These are phyloP conservation scores for Cettia cetti DNA, from an alignment of 2,113 vertebrate species.

Conservation along the genomic window DNA sequence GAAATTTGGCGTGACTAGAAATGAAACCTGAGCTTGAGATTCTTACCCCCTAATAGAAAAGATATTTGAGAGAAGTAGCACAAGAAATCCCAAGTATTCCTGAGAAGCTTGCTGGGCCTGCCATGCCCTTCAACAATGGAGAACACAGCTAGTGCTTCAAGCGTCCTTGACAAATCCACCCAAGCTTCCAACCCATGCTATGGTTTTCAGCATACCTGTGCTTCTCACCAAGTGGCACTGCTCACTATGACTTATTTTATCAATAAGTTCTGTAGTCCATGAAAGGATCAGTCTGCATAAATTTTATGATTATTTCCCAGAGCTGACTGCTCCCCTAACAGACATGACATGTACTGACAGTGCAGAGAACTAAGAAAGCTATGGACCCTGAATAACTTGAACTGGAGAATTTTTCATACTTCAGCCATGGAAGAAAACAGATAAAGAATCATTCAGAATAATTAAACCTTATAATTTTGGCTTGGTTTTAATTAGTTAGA, in stretches of 20 bases:
- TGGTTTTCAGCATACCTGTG: background rate
- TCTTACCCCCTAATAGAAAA: background rate
- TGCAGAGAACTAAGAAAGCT: background rate
- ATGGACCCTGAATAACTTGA: background rate
- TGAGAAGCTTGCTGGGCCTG: background rate
- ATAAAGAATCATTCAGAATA: background rate
- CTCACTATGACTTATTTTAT: background rate
- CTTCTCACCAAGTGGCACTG: background rate
- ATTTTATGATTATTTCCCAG: background rate
- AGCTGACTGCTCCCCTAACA: background rate
- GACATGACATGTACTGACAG: background rate
- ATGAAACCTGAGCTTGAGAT: background rate
- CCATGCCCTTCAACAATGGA: background rate
- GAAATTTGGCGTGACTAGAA: background rate
- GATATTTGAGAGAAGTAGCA: background rate
- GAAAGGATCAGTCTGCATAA: background rate
- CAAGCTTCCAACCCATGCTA: background rate
- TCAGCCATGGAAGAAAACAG: background rate
- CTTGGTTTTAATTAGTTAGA: conserved; percentile 8
- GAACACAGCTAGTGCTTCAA: background rate
- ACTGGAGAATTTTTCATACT: background rate
- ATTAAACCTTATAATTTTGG: background rate
- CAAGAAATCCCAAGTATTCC: background rate
- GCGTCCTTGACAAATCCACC: background rate
- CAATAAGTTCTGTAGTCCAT: background rate